phyloP scores from a whole-genome alignment of 2,888 invertebrate genomes.

The Papilio elwesi region DNA sequence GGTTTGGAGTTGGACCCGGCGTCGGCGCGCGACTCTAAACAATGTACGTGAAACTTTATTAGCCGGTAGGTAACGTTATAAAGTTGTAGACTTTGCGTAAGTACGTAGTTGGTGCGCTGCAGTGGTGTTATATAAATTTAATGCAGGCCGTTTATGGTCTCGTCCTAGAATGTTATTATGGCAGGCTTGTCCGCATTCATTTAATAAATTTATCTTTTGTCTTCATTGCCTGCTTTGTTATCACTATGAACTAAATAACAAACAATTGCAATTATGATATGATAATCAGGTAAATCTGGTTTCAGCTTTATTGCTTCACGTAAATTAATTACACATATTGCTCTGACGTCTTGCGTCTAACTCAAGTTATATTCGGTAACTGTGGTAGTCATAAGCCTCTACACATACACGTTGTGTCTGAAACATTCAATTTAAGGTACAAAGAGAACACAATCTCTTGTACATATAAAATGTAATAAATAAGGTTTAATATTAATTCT shows the following conservation, averaged over 20 bases:
- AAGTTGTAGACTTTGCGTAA: constrained; percentile 31
- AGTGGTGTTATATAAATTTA: constrained; percentile 23
- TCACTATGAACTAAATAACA: not conserved
- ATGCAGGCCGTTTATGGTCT: not conserved
- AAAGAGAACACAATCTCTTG: not conserved
- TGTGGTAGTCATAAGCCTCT: not conserved
- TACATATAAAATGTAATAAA: constrained; percentile 30
- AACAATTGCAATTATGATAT: too few relatives aligned
- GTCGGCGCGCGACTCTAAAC: constrained; percentile 17
- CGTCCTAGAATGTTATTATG: constrained; percentile 16
- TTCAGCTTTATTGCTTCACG: not conserved
- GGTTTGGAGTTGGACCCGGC: constrained; percentile 21
- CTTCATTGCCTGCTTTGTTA: not conserved
- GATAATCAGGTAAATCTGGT: too few relatives aligned
- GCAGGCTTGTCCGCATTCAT: not conserved
- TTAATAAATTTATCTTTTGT: not conserved
- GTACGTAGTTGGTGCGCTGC: constrained; percentile 13
- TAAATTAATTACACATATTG: not conserved
- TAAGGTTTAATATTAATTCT: constrained; percentile 38
- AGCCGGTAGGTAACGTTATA: constrained; percentile 26
- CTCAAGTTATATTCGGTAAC: not conserved
- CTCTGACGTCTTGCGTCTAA: not conserved
- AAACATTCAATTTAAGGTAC: not conserved
- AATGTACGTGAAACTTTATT: constrained; percentile 33
- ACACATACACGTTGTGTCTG: not conserved